Conservation (phyloP, 1,140 invertebrate species). For the Heliconius hermathena region DNA sequence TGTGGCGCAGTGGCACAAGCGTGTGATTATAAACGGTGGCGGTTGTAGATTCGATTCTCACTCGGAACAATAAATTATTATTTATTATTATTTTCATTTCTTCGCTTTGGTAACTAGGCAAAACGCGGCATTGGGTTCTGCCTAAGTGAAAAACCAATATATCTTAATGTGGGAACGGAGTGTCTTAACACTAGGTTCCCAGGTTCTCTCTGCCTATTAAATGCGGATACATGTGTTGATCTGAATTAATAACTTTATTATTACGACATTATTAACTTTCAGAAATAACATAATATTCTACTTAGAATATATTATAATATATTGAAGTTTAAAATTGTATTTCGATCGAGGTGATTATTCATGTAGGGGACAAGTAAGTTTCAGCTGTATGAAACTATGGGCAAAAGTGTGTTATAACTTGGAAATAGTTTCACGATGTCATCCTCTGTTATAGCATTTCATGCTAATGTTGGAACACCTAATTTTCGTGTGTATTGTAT, state of each 20-base stretch:
- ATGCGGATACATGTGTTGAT: too few relatives aligned
- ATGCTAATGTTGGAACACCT: not conserved
- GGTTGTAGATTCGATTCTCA: too few relatives aligned
- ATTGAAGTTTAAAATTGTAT: not conserved
- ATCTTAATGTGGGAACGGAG: not conserved
- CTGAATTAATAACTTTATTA: too few relatives aligned
- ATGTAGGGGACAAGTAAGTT: not conserved
- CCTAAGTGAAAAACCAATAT: too few relatives aligned
- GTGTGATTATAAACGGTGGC: too few relatives aligned
- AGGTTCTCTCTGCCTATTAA: not conserved
- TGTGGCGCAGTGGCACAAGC: too few relatives aligned
- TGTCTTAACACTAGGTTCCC: not conserved
- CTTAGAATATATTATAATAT: not conserved
- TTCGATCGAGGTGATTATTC: not conserved
- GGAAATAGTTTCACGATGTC: not conserved
- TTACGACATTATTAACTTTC: too few relatives aligned
- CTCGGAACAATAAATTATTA: too few relatives aligned
- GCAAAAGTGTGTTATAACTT: not conserved
- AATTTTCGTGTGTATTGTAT: not conserved
- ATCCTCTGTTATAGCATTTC: not conserved
- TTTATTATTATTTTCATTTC: not conserved
- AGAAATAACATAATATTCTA: too few relatives aligned
- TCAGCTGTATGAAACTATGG: not conserved
- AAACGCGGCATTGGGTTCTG: not conserved
- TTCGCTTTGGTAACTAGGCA: not conserved